Evolutionary conservation across 2,888 invertebrate genomes (phyloP).

Genomic region (Ochropleura plecta): DNA sequence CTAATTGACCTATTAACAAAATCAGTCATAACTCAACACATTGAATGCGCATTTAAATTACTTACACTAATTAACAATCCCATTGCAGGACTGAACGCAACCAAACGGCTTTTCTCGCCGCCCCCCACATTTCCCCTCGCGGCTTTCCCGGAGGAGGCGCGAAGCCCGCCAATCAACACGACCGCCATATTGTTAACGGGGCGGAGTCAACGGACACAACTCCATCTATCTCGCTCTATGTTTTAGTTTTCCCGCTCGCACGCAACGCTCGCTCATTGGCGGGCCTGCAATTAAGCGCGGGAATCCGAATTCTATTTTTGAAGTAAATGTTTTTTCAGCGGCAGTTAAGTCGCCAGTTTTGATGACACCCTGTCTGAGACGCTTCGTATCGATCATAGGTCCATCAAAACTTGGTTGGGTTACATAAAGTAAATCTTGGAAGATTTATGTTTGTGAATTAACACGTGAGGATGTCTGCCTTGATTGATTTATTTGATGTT

Average conservation of each 20-base stretch:
- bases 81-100: conserved; percentile 41
- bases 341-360: conserved; percentile 76
- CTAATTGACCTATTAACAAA: conserved; percentile 59
- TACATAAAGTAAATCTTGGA: conserved; percentile 84
- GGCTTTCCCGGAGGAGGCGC: conserved; percentile 85
- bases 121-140: conserved; percentile 77
- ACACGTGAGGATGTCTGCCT: conserved; percentile 81
- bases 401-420: conserved; percentile 76
- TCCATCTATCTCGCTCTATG: conserved; percentile 77
- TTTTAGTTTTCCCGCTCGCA: conserved; percentile 79
- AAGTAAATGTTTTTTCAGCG: conserved; percentile 89
- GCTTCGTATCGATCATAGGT: conserved; percentile 62
- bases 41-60: conserved; percentile 59
- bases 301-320: conserved; percentile 90
- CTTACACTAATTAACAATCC: conserved; percentile 61
- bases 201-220: conserved; percentile 86
- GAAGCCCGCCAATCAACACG: conserved; percentile 91
- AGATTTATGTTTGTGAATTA: conserved; percentile 86
- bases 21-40: conserved; percentile 59
- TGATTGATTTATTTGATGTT: conserved; percentile 87
- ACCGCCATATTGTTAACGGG: conserved; percentile 92
- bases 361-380: conserved; percentile 80
- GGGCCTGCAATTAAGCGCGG: conserved; percentile 89
- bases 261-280: conserved; percentile 85
- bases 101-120: conserved; percentile 70